These are phyloP conservation scores for Carettochelys insculpta DNA, from an alignment of 2,113 vertebrate species.

Conservation along the genomic window DNA sequence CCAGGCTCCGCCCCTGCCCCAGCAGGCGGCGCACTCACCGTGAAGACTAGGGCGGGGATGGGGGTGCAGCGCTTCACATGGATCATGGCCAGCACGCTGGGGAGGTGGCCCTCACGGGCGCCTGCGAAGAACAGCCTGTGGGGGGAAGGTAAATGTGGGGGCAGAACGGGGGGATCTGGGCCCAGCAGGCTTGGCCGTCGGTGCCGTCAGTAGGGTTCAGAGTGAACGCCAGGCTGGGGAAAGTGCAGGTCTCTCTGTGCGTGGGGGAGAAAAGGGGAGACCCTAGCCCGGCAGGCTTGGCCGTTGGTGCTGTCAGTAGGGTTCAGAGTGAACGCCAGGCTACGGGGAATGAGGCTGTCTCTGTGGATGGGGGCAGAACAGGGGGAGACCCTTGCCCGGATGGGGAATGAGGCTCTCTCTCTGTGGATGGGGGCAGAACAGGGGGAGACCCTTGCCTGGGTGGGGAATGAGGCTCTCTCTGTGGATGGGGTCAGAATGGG, in stretches of 20 bases:
- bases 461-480: neutral
- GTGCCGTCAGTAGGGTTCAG: neutral
- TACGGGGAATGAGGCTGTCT: neutral
- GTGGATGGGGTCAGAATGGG: too few species aligned
- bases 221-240: neutral
- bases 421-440: too few species aligned
- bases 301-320: neutral
- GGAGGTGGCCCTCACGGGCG: slow-evolving; percentile 92
- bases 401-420: neutral
- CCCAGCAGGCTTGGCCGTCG: too few species aligned
- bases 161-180: neutral
- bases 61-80: slow-evolving; percentile 90
- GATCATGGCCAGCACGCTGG: slow-evolving; percentile 92
- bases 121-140: slow-evolving; percentile 91
- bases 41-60: slow-evolving; percentile 92
- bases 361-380: too few species aligned
- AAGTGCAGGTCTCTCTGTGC: too few species aligned
- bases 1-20: neutral
- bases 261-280: too few species aligned
- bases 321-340: neutral
- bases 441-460: too few species aligned
- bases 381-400: too few species aligned
- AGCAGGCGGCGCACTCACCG: slow-evolving; percentile 75
- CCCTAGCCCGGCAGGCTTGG: too few species aligned
- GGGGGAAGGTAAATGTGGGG: neutral